A percentile compares a stretch with the other conserved stretches of the same genome.
phyloP scores from a whole-genome alignment of 2,888 invertebrate genomes.

The Thelaira solivaga region DNA sequence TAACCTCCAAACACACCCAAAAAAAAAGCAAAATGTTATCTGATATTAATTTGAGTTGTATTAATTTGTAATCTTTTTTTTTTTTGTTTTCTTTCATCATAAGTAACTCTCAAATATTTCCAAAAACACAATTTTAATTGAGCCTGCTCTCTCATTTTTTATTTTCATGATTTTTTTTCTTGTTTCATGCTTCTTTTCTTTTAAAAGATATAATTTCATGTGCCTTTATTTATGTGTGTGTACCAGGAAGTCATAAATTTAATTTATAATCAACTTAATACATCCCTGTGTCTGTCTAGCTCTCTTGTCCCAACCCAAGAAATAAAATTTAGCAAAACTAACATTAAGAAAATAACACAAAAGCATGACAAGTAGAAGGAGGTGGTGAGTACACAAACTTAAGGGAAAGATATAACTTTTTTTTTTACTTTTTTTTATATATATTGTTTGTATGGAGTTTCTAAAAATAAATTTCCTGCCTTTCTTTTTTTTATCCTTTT shows the following conservation, averaged over 20 bases:
- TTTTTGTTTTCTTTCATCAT: too few species aligned
- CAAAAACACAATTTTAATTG: too few species aligned
- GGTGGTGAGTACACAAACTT: too few species aligned
- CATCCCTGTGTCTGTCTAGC: too few species aligned
- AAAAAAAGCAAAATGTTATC: too few species aligned
- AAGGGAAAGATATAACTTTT: not conserved
- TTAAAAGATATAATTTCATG: not conserved
- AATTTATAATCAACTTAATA: slow-evolving; percentile 25
- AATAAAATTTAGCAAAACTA: not conserved
- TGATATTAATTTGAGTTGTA: too few species aligned
- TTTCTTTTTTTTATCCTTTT: not conserved
- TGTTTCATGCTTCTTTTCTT: not conserved
- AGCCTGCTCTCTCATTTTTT: too few species aligned
- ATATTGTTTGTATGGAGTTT: not conserved
- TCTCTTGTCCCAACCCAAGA: not conserved
- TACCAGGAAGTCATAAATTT: slow-evolving; percentile 19
- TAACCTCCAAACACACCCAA: too few species aligned
- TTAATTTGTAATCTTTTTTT: too few species aligned
- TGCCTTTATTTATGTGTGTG: not conserved
- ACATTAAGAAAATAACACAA: not conserved
- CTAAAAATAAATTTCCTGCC: not conserved
- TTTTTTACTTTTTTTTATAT: not conserved
- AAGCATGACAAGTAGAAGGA: not conserved
- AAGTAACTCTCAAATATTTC: too few species aligned
- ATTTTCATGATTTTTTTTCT: too few species aligned